Evolutionary conservation across 1,140 invertebrate genomes (phyloP), one percentile per base, ranked within the genome.

Genomic region (Drosophila willistoni): DNA sequence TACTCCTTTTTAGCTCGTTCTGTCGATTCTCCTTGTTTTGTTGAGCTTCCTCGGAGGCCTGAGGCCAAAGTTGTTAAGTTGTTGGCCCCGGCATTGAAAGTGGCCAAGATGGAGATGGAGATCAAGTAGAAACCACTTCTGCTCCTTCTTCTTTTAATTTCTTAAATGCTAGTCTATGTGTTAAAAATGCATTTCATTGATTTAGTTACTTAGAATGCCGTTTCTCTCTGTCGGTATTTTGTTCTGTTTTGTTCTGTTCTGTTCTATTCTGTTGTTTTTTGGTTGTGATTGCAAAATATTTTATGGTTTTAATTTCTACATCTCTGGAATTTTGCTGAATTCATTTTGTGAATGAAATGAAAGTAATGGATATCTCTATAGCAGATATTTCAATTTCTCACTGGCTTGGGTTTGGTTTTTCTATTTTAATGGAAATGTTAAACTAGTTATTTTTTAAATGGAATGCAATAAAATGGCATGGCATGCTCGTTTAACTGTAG

Each of bases 221-320:
- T 89, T 71, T 87, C 29, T 68, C 60, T 67, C 33, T 67, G 60
- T 79, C 71, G 66, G 14, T 77, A 66, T 56, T 74, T 71, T 47
- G 64, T 36, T 33, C 19, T 22, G 34, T 12, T 36, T 0, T 34
- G 34, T 34, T 39, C 10, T 39, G 1, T 39, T 10, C 33, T 22
- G 64, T 22, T 59, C 61, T 57, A 29, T 29, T 63, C 63, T 68
- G 62, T 77, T 62, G 65, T 64, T 64, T 68, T 68, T 70, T 66
- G 65, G 68, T 73, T 83, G 67, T 79, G 83, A 80, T 89, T 87
- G 83, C 76, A 87, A 87, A 87, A 87, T 87, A 89, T 87, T 83
- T 87, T 87, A 89, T 89, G 83, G 73, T 74, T 87, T 87, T 87
- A 83, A 87, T 83, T 87, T 72, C n/a, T 36, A 17, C 56, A 51